Conservation (phyloP, 1,140 invertebrate genomes). For the Scaptomyza hsui region DNA sequence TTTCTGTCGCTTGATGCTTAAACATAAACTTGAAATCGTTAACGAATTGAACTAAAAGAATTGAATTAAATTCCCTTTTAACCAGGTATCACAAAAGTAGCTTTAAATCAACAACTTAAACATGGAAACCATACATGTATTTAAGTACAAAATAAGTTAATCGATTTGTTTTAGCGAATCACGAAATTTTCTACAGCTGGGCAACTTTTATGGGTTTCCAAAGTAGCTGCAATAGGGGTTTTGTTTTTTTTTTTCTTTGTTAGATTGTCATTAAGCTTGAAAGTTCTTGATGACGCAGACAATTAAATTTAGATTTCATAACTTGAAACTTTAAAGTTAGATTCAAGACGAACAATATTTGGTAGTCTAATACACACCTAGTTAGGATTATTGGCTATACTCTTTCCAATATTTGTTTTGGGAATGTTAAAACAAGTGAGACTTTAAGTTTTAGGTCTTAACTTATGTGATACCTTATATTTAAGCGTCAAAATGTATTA, state of each 20-base stretch:
- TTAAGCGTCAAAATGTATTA: neutral
- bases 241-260: slow-evolving; percentile 21
- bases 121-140: slow-evolving; percentile 27
- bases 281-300: slow-evolving; percentile 53
- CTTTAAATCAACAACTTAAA: slow-evolving; percentile 46
- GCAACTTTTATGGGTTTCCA: slow-evolving; percentile 24
- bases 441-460: neutral
- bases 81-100: slow-evolving; percentile 75
- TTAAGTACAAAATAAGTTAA: slow-evolving; percentile 38
- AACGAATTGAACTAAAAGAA: slow-evolving; percentile 64
- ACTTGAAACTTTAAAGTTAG: slow-evolving; percentile 17
- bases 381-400: slow-evolving; percentile 25
- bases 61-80: slow-evolving; percentile 59
- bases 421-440: neutral
- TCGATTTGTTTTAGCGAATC: slow-evolving; percentile 41
- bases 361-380: slow-evolving; percentile 36
- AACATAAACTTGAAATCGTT: slow-evolving; percentile 42
- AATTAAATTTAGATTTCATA: slow-evolving; percentile 37
- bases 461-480: neutral
- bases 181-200: slow-evolving; percentile 35
- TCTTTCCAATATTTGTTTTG: slow-evolving; percentile 36
- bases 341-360: slow-evolving; percentile 40
- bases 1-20: slow-evolving; percentile 31
- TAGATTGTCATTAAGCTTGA: slow-evolving; percentile 73
- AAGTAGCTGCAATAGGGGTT: slow-evolving; percentile 1